A percentile compares a stretch with the other conserved stretches of the same genome.
These are phyloP conservation scores for Pangasius mekongensis DNA, from an alignment of 2,797 vertebrate species.

Conservation along the genomic window DNA sequence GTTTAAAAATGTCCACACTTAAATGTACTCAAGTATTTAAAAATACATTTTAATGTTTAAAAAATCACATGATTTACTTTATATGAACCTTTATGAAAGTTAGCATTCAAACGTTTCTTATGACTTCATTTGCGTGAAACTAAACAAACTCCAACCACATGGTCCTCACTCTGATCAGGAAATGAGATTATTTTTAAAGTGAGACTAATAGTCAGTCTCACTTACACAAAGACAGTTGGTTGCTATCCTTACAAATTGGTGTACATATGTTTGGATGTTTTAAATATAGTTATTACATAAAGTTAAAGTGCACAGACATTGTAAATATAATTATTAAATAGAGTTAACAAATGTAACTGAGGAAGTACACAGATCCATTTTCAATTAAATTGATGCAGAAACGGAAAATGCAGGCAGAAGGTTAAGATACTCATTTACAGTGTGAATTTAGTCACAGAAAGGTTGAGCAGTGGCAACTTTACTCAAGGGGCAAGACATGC, in stretches of 20 bases:
- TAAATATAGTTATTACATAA: neutral
- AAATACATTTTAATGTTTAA: neutral
- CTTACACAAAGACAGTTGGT: neutral
- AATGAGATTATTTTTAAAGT: neutral
- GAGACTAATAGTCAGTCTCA: neutral
- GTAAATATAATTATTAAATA: neutral
- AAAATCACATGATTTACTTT: neutral
- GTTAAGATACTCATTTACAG: conserved; percentile 12
- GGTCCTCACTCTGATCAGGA: neutral
- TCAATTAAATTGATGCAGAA: neutral
- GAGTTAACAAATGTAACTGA: neutral
- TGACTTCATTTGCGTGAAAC: neutral
- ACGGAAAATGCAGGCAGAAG: too few species aligned
- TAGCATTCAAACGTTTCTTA: neutral
- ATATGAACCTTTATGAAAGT: neutral
- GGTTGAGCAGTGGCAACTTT: neutral
- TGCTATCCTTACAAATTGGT: neutral
- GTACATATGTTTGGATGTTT: neutral
- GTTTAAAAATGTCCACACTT: neutral
- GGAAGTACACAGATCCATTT: neutral
- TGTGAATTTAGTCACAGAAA: conserved; percentile 19
- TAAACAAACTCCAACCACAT: neutral
- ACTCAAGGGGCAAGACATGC: conserved; percentile 10
- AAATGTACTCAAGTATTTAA: neutral
- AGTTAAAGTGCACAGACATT: neutral